These are phyloP conservation scores for Microplitis demolitor DNA, from an alignment of 1,140 invertebrate species.

Conservation along the genomic window DNA sequence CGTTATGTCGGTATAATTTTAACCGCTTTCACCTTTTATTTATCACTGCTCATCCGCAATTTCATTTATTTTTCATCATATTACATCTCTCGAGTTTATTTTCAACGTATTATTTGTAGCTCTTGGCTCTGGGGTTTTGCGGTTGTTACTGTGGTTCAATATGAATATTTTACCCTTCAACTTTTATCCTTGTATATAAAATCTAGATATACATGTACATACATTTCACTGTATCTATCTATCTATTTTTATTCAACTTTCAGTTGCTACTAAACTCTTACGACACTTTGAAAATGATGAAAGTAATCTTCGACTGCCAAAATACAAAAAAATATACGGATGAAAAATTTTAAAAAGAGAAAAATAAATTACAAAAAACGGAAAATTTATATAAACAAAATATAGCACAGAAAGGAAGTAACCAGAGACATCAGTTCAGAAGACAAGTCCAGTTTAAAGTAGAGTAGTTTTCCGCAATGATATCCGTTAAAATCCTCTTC, in stretches of 20 bases:
- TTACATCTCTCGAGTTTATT: not conserved
- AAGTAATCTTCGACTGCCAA: slow-evolving; percentile 9
- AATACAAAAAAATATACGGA: slow-evolving; percentile 28
- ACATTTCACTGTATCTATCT: not conserved
- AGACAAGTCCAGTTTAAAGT: slow-evolving; percentile 47
- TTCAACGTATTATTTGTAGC: slow-evolving; percentile 3
- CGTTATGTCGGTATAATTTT: not conserved
- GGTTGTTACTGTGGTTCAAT: slow-evolving; percentile 24
- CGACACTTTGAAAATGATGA: not conserved
- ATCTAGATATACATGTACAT: not conserved
- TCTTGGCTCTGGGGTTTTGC: not conserved
- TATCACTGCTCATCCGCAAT: not conserved
- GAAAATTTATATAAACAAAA: slow-evolving; percentile 23
- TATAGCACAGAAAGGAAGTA: slow-evolving; percentile 21
- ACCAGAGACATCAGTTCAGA: slow-evolving; percentile 52
- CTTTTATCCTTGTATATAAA: slow-evolving; percentile 34
- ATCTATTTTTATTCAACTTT: slow-evolving; percentile 4
- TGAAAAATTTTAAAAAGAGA: too few species aligned
- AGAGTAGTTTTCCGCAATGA: slow-evolving; percentile 26
- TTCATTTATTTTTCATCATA: not conserved
- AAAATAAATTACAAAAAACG: too few species aligned
- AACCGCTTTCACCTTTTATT: not conserved
- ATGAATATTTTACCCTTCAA: slow-evolving; percentile 48
- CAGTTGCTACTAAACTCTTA: slow-evolving; percentile 7
- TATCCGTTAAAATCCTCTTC: slow-evolving; percentile 24